Conservation (phyloP, 1,140 invertebrate species). For the Aphaenogaster floridana region DNA sequence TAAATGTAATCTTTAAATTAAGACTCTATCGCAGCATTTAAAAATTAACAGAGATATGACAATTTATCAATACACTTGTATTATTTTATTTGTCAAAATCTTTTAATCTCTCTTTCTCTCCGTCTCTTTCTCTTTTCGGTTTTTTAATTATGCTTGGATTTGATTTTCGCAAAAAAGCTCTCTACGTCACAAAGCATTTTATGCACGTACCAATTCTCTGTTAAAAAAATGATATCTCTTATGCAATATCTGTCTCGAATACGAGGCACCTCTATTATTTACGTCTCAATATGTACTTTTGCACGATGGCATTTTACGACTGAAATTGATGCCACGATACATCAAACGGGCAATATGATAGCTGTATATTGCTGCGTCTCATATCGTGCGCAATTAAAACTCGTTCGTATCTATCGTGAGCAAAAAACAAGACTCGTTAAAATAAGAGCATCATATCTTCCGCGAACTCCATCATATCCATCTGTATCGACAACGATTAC, state of each 20-base stretch:
- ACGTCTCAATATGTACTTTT: slow-evolving; percentile 31
- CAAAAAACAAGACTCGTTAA: slow-evolving; percentile 30
- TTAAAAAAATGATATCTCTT: slow-evolving; percentile 2
- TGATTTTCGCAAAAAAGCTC: not conserved
- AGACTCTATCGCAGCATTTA: not conserved
- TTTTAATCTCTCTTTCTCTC: not conserved
- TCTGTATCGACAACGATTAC: not conserved
- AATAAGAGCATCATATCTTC: not conserved
- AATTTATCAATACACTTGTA: not conserved
- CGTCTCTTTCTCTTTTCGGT: not conserved
- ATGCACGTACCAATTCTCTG: not conserved
- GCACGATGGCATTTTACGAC: not conserved
- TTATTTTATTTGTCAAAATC: not conserved
- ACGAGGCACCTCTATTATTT: slow-evolving; percentile 25
- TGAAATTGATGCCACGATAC: not conserved
- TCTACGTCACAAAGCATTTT: not conserved
- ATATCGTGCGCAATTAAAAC: slow-evolving; percentile 39
- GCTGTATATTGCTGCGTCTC: not conserved
- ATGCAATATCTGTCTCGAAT: not conserved
- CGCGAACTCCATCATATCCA: not conserved
- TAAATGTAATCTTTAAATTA: slow-evolving; percentile 8
- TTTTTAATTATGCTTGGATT: not conserved
- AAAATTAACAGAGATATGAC: slow-evolving; percentile 2
- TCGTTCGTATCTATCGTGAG: not conserved
- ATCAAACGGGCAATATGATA: slow-evolving; percentile 25